These are phyloP conservation scores for Holothuria scabra DNA, from an alignment of 53 echinoderm and acorn worm species.

Conservation along the genomic window DNA sequence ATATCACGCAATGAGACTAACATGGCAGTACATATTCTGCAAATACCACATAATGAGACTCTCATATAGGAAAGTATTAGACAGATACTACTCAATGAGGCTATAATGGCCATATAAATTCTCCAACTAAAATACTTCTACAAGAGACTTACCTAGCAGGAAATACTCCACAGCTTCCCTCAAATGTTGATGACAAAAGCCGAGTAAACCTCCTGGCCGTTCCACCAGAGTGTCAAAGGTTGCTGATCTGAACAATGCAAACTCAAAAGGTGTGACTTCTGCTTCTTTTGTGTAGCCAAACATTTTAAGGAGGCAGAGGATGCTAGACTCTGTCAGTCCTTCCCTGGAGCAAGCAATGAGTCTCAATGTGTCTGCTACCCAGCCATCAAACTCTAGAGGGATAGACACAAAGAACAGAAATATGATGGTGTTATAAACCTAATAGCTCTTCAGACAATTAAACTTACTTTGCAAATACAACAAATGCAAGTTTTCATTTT, in stretches of 20 bases:
- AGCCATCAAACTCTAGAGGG: slow-evolving; percentile 70
- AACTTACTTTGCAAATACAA: too few relatives aligned
- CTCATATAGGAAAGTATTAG: too few relatives aligned
- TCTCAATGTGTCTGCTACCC: slow-evolving; percentile 86
- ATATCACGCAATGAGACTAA: too few relatives aligned
- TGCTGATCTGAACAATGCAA: slow-evolving; percentile 88
- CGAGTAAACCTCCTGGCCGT: slow-evolving; percentile 87
- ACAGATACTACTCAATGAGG: too few relatives aligned
- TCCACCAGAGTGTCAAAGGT: slow-evolving; percentile 92
- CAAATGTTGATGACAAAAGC: slow-evolving; percentile 90
- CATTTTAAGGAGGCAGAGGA: slow-evolving; percentile 74
- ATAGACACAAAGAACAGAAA: not conserved
- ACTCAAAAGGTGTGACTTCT: slow-evolving; percentile 86
- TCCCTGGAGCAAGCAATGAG: slow-evolving; percentile 91
- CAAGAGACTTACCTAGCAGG: slow-evolving; percentile 69
- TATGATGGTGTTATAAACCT: too few relatives aligned
- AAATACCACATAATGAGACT: too few relatives aligned
- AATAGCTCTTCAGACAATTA: too few relatives aligned
- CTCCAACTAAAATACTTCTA: too few relatives aligned
- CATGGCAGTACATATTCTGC: too few relatives aligned
- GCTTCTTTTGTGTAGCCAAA: slow-evolving; percentile 82
- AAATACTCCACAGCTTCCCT: slow-evolving; percentile 89
- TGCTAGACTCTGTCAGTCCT: slow-evolving; percentile 81
- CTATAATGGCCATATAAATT: too few relatives aligned
- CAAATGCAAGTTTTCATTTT: too few relatives aligned